phyloP scores from a whole-genome alignment of 2,888 invertebrate genomes.

The Heliconius sara region DNA sequence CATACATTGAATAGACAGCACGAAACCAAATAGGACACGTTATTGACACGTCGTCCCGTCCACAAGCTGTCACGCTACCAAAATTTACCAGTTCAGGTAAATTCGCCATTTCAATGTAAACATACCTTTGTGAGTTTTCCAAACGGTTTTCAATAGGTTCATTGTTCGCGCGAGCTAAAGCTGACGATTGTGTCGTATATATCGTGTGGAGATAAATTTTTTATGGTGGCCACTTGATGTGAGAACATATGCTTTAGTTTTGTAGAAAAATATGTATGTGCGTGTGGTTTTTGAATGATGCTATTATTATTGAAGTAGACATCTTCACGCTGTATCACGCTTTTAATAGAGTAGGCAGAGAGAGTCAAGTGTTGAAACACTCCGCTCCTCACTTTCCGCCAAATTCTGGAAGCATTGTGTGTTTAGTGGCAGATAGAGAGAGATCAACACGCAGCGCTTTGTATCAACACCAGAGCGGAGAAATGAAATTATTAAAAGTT shows the following conservation, averaged over 20 bases:
- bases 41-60: constrained; percentile 28
- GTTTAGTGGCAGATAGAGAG: too few relatives aligned
- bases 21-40: neutral
- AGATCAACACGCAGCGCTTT: too few relatives aligned
- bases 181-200: constrained; percentile 19
- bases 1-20: neutral
- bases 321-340: neutral
- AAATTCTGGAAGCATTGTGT: neutral
- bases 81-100: neutral
- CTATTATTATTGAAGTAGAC: neutral
- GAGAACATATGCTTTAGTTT: neutral
- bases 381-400: neutral
- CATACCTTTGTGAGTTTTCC: constrained; percentile 31
- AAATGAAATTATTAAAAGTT: too few relatives aligned
- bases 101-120: constrained; percentile 18
- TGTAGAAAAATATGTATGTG: neutral
- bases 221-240: constrained; percentile 9
- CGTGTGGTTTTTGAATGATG: neutral
- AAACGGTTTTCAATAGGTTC: constrained; percentile 33
- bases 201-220: constrained; percentile 9
- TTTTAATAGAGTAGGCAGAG: neutral
- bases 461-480: too few relatives aligned
- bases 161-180: constrained; percentile 28
- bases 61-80: constrained; percentile 25
- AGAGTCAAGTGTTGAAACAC: neutral